phyloP scores from a whole-genome alignment of 64 coral and sea anemone species.

The Anthopleura sola region DNA sequence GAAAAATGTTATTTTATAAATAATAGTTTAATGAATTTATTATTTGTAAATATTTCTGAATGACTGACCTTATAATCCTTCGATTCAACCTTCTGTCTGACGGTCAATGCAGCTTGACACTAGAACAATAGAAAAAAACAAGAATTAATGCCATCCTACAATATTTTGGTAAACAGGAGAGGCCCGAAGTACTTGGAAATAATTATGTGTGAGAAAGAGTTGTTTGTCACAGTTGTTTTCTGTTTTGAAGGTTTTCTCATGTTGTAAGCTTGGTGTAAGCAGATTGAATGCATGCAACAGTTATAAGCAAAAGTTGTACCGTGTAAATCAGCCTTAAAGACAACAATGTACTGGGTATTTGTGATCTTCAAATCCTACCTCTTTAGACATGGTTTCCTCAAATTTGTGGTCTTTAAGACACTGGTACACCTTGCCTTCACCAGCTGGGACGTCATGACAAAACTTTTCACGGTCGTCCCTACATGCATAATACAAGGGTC shows the following conservation, averaged over 20 bases:
- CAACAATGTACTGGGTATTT: too few relatives aligned
- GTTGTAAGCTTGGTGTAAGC: too few relatives aligned
- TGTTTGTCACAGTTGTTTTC: too few relatives aligned
- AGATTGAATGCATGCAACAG: too few relatives aligned
- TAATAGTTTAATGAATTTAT: too few relatives aligned
- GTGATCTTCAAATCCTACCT: constrained; percentile 33
- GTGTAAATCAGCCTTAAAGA: too few relatives aligned
- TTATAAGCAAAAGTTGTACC: too few relatives aligned
- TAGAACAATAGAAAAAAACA: constrained; percentile 2
- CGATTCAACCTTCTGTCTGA: constrained; percentile 55
- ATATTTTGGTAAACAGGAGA: background rate
- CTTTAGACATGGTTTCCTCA: constrained; percentile 52
- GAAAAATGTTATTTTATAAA: too few relatives aligned
- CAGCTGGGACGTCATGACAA: constrained; percentile 51
- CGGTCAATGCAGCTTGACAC: constrained; percentile 48
- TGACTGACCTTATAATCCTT: constrained; percentile 45
- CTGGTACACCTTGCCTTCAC: constrained; percentile 58
- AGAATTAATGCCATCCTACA: background rate
- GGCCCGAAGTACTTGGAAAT: too few relatives aligned
- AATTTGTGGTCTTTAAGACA: constrained; percentile 61
- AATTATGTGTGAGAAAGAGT: too few relatives aligned
- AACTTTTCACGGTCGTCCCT: constrained; percentile 86
- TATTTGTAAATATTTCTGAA: too few relatives aligned
- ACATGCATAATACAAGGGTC: constrained; percentile 85
- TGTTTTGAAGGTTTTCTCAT: too few relatives aligned